phyloP scores from a whole-genome alignment of 2,797 vertebrate species.

The Rhodeus uyekii region DNA sequence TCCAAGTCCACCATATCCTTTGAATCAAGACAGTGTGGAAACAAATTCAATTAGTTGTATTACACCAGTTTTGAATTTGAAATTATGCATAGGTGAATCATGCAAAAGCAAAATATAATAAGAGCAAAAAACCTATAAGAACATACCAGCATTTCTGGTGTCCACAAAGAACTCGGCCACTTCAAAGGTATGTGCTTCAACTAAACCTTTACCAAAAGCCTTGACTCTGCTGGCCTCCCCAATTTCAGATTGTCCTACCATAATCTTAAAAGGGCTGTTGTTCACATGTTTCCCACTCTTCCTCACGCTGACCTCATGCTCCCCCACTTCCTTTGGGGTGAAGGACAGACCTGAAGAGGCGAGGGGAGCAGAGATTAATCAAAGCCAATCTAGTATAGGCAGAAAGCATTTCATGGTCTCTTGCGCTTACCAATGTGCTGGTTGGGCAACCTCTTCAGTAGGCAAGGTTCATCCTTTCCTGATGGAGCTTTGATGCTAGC shows the following conservation, averaged over 20 bases:
- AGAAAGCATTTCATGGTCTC: neutral
- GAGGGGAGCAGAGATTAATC: neutral
- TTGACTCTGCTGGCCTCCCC: conserved; percentile 94
- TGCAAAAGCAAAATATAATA: neutral
- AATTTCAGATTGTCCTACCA: conserved; percentile 95
- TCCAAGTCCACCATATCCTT: conserved; percentile 93
- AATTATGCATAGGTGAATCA: neutral
- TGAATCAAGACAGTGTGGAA: neutral
- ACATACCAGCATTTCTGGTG: conserved; percentile 89
- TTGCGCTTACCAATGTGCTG: conserved; percentile 87
- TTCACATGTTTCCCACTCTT: conserved; percentile 90
- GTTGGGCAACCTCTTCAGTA: conserved; percentile 93
- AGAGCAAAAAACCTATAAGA: neutral
- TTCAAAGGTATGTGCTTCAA: conserved; percentile 91
- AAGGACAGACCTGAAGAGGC: conserved; percentile 88
- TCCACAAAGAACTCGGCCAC: conserved; percentile 95
- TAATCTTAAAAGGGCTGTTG: conserved; percentile 99
- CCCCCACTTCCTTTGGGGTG: conserved; percentile 95
- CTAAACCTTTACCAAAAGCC: conserved; percentile 91
- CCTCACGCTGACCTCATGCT: conserved; percentile 94
- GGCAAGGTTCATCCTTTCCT: conserved; percentile 92
- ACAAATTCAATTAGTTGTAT: neutral
- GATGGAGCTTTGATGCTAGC: conserved; percentile 95
- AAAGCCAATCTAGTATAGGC: neutral
- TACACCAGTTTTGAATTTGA: neutral